A percentile compares a stretch with the other conserved stretches of the same genome.
These are phyloP conservation scores for Thera britannica DNA, from an alignment of 2,888 invertebrate genomes.

Conservation along the genomic window DNA sequence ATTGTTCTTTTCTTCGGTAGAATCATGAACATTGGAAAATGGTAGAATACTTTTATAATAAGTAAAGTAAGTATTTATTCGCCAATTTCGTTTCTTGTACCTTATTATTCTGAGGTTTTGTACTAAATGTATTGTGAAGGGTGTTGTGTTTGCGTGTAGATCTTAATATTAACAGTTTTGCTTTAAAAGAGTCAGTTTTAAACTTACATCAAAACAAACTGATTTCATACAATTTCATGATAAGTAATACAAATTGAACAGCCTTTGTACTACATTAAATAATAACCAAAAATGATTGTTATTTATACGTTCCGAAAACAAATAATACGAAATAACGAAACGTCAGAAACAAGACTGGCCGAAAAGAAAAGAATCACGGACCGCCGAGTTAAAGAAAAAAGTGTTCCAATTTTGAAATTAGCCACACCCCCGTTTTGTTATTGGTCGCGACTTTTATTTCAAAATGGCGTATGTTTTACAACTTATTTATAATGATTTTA, in stretches of 20 bases:
- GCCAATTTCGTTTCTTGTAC: no score
- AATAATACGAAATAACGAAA: constrained; percentile 33
- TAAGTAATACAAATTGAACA: no score
- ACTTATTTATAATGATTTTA: constrained; percentile 17
- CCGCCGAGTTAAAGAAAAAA: constrained; percentile 64
- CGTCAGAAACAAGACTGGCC: constrained; percentile 54
- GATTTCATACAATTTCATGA: no score
- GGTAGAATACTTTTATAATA: no score
- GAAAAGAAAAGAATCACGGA: constrained; percentile 59
- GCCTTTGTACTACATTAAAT: not conserved
- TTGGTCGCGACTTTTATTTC: constrained; percentile 59
- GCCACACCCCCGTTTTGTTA: constrained; percentile 78
- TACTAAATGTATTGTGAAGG: no score
- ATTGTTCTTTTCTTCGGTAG: not conserved
- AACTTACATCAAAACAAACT: no score
- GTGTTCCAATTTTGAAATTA: constrained; percentile 77
- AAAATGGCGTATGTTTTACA: constrained; percentile 46
- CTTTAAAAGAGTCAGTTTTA: no score
- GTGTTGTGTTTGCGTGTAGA: no score
- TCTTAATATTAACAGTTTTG: no score
- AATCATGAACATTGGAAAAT: no score
- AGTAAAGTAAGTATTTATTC: no score
- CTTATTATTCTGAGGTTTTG: no score
- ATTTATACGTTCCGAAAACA: constrained; percentile 26
- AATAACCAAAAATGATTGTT: constrained; percentile 20